Evolutionary conservation across 2,113 vertebrate genomes (phyloP), one percentile per base, ranked within the genome.

Genomic region (Charadrius vociferus): DNA sequence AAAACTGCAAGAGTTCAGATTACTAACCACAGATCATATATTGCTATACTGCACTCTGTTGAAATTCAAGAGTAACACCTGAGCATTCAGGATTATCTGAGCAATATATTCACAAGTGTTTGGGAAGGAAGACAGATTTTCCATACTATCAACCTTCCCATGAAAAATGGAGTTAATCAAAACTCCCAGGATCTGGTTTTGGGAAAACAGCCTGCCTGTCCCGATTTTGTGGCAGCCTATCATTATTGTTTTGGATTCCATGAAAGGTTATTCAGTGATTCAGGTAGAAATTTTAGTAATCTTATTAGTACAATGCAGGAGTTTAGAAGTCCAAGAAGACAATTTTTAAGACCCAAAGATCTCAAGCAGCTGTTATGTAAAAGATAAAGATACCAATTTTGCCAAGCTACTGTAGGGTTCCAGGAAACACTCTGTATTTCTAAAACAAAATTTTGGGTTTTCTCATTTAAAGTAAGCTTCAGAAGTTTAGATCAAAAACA

Each of bases 151-250:
- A 61, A 66, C 45, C 17, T 32, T 71, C 30, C 20, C 34, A n/a
- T 41, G 15, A 86, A 52, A 4, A 66, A 7, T 4, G 3, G 24
- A 74, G 17, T 59, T 82, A 70, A 78, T 59, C 9, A 78, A 68
- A 88, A 78, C 39, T 73, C n/a, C 27, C 21, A 85, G 23, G 22
- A 87, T n/a, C 39, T 34, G 49, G 30, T 78, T 81, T 49, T n/a
- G 24, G 72, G 13, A 66, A 75, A 79, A 66, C 0, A 70, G 22
- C 20, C 52, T 52, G 17, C 2, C 0, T 9, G 5, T 26, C 59
- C 68, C 73, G 58, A 77, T n/a, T 55, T 68, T 45, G 39, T 19
- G 43, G 24, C 32, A 90, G 29, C 20, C 63, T 39, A 17, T 45
- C 24, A 14, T 58, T 71, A 62, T 13, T 83, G 37, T 14, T 92